Evolutionary conservation across 2,888 invertebrate species (phyloP).

Genomic region (Mactromeris polynyma): DNA sequence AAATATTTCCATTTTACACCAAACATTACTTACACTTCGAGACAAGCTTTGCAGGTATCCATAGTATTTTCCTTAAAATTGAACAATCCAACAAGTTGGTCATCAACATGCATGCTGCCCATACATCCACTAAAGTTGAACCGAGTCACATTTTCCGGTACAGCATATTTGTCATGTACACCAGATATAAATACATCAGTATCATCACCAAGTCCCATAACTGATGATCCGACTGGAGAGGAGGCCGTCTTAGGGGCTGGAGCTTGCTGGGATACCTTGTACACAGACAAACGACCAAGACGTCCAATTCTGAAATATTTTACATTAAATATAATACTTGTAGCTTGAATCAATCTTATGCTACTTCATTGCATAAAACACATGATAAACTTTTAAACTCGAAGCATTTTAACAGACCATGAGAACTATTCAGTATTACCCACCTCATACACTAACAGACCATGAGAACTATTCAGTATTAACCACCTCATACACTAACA

Average conservation of each 20-base stretch:
- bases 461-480: background rate
- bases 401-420: background rate
- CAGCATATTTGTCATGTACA: slow-evolving; percentile 64
- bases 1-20: too few species aligned
- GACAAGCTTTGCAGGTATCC: slow-evolving; percentile 91
- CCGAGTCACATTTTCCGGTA: slow-evolving; percentile 69
- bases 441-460: background rate
- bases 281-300: slow-evolving; percentile 91
- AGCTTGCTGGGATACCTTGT: slow-evolving; percentile 88
- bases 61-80: slow-evolving; percentile 90
- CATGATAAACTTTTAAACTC: background rate
- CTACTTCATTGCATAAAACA: background rate
- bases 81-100: slow-evolving; percentile 94
- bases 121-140: slow-evolving; percentile 91
- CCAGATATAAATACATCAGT: slow-evolving; percentile 79
- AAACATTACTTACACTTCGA: slow-evolving; percentile 90
- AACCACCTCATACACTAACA: background rate
- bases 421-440: background rate
- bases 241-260: slow-evolving; percentile 84
- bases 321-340: background rate
- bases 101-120: slow-evolving; percentile 93
- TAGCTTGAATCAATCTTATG: background rate
- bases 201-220: slow-evolving; percentile 89
- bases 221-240: slow-evolving; percentile 89
- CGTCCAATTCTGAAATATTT: slow-evolving; percentile 89